These are phyloP conservation scores for Eremophila alpestris DNA, from an alignment of 2,797 vertebrate species.

Conservation along the genomic window DNA sequence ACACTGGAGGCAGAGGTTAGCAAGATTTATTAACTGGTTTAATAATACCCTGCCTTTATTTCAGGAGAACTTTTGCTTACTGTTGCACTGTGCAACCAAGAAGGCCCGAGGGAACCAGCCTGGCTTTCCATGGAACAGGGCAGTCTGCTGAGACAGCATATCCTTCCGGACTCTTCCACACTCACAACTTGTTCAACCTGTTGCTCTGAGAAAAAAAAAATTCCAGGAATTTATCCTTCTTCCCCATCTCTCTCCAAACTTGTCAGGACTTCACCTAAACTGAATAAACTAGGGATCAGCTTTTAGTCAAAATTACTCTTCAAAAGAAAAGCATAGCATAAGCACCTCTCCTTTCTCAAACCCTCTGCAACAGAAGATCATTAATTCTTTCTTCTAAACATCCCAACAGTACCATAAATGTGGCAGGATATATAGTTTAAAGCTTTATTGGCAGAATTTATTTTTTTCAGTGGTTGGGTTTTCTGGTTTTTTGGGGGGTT, in stretches of 20 bases:
- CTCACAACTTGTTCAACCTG: not conserved
- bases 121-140: rapidly evolving
- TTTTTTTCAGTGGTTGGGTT: not conserved
- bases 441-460: not conserved
- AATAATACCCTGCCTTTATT: not conserved
- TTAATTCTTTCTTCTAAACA: not conserved
- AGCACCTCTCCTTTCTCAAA: not conserved
- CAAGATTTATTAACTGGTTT: not conserved
- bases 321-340: not conserved
- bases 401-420: not conserved
- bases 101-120: rapidly evolving
- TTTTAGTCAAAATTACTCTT: not conserved
- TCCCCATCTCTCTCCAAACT: not conserved
- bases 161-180: rapidly evolving
- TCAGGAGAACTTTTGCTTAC: not conserved
- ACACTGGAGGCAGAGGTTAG: not conserved
- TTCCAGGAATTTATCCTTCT: not conserved
- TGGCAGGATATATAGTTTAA: not conserved
- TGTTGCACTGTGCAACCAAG: not conserved
- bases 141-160: not conserved
- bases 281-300: not conserved
- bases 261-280: not conserved
- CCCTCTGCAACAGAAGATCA: not conserved
- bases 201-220: not conserved
- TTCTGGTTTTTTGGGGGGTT: too few species aligned